These are phyloP conservation scores for Agrotis ipsilon DNA, from an alignment of 2,888 invertebrate species.

Conservation along the genomic window DNA sequence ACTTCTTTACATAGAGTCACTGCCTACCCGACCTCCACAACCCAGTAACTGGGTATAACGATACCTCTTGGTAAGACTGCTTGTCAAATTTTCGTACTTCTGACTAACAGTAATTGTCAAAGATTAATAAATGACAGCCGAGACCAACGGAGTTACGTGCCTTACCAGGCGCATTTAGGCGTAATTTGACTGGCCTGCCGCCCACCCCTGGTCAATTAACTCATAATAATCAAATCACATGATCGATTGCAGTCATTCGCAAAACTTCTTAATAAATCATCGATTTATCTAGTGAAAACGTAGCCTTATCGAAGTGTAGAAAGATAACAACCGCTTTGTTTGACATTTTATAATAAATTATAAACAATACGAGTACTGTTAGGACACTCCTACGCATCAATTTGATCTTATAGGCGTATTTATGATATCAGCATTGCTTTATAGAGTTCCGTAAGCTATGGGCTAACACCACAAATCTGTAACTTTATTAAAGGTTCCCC, in stretches of 20 bases:
- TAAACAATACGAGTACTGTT: constrained; percentile 70
- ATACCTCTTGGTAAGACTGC: no score
- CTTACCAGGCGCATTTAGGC: background rate
- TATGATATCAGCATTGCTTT: constrained; percentile 76
- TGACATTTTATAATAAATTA: constrained; percentile 75
- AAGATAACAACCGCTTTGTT: constrained; percentile 69
- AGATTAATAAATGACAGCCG: no score
- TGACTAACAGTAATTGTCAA: no score
- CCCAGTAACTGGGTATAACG: no score
- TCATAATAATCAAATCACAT: constrained; percentile 8
- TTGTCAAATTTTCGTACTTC: no score
- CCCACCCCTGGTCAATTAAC: background rate
- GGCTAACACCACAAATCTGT: background rate
- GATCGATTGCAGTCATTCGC: constrained; percentile 8
- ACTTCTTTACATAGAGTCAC: no score
- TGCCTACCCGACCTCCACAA: no score
- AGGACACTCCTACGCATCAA: constrained; percentile 80
- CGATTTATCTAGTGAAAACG: constrained; percentile 21
- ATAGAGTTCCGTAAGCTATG: constrained; percentile 50
- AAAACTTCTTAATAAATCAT: constrained; percentile 42
- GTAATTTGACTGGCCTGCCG: background rate
- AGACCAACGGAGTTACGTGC: no score
- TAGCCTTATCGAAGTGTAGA: constrained; percentile 55
- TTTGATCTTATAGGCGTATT: constrained; percentile 84
- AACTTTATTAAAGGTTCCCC: background rate